phyloP scores from a whole-genome alignment of 2,888 invertebrate genomes.

The Leptopterna dolabrata region DNA sequence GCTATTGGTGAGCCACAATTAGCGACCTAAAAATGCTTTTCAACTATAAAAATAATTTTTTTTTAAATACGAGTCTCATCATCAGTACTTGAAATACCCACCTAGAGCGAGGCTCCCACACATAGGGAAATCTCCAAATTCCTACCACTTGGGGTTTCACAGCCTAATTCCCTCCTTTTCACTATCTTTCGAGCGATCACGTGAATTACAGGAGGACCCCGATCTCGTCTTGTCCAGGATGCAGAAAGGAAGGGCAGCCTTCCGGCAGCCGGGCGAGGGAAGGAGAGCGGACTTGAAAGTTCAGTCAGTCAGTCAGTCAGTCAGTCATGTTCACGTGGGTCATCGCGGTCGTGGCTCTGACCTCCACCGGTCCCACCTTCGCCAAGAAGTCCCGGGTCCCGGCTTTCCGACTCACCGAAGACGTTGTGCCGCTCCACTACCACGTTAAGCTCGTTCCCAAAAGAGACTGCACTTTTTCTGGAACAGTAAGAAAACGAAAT shows the following conservation, averaged over 20 bases:
- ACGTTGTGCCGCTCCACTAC: conserved; percentile 41
- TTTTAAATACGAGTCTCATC: no score
- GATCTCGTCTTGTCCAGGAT: background rate
- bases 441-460: conserved; percentile 33
- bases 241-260: background rate
- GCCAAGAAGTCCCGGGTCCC: conserved; percentile 10
- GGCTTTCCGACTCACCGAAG: conserved; percentile 15
- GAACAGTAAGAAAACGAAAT: conserved; percentile 32
- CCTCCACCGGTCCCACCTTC: background rate
- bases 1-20: no score
- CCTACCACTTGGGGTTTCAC: no score
- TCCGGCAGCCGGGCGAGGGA: background rate
- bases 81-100: no score
- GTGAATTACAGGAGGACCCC: no score
- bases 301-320: background rate
- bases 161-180: no score
- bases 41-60: no score
- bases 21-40: no score
- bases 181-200: no score
- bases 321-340: conserved; percentile 27
- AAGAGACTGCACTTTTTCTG: conserved; percentile 47
- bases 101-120: no score
- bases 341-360: background rate
- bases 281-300: conserved; percentile 4
- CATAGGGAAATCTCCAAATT: no score